A percentile compares a stretch with the other conserved stretches of the same genome.
Evolutionary conservation across 2,797 vertebrate species (phyloP).

Genomic region (Poeciliopsis infans): DNA sequence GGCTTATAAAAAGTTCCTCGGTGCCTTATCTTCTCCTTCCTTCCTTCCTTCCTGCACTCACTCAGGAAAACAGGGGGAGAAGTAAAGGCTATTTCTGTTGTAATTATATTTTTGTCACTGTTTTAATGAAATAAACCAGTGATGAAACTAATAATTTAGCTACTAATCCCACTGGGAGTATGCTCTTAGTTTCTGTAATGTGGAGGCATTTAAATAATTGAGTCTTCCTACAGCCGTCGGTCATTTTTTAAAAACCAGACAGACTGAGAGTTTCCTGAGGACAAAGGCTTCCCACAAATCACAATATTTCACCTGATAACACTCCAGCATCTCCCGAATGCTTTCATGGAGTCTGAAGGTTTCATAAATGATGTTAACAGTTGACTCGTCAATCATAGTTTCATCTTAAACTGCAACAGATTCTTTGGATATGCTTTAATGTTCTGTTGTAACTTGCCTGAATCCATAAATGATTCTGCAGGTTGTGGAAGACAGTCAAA

Average conservation of each 20-base stretch:
- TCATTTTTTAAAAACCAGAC: neutral
- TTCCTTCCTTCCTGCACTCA: conserved; percentile 22
- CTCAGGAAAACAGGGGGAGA: neutral
- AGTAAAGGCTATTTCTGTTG: neutral
- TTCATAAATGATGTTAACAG: neutral
- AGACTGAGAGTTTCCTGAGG: neutral
- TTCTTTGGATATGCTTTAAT: neutral
- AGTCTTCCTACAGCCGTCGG: neutral
- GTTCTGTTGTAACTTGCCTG: neutral
- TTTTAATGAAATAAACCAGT: neutral
- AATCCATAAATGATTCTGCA: neutral
- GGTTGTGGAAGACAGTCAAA: neutral
- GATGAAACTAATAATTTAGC: neutral
- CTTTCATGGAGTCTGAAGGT: neutral
- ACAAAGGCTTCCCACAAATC: neutral
- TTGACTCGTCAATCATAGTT: neutral
- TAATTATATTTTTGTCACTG: neutral
- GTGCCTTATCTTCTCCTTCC: conserved; percentile 33
- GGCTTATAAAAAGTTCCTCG: conserved; percentile 30
- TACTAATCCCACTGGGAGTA: neutral
- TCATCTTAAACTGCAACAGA: neutral
- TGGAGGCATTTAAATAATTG: neutral
- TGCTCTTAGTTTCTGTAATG: neutral
- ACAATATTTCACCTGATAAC: neutral
- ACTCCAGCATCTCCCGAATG: neutral